Conservation (phyloP, 2,888 invertebrate species). For the Dryobota labecula region DNA sequence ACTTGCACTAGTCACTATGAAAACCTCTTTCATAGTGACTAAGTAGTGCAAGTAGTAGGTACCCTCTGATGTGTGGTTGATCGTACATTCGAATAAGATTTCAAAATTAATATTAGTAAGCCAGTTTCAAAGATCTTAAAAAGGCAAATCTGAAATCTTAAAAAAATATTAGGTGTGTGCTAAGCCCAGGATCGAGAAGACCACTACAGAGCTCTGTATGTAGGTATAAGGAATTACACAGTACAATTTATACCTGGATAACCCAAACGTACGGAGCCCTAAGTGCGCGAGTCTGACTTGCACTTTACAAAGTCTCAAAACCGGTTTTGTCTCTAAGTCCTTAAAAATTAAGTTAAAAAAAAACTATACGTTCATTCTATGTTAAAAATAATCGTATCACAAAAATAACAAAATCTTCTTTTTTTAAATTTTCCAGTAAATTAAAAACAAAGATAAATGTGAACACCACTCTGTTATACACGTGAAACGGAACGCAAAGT, state of each 20-base stretch:
- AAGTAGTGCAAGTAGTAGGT: no score
- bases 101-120: not conserved
- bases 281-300: not conserved
- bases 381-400: not conserved
- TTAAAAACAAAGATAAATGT: not conserved
- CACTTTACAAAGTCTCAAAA: not conserved
- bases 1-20: no score
- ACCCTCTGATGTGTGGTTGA: not conserved
- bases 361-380: not conserved
- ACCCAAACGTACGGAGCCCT: not conserved
- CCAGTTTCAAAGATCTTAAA: not conserved
- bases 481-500: conserved; percentile 64
- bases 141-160: not conserved
- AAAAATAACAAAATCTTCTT: not conserved
- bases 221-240: not conserved
- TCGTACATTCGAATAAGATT: not conserved
- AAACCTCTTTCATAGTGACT: no score
- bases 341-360: not conserved
- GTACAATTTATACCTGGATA: not conserved
- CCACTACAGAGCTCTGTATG: not conserved
- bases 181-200: not conserved
- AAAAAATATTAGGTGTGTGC: not conserved
- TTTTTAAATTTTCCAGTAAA: no score
- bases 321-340: not conserved
- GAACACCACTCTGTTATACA: not conserved